Percentiles rank a stretch among this genome's conserved stretches.
Evolutionary conservation across 2,888 invertebrate species (phyloP).

Genomic region (Chirona hameri): DNA sequence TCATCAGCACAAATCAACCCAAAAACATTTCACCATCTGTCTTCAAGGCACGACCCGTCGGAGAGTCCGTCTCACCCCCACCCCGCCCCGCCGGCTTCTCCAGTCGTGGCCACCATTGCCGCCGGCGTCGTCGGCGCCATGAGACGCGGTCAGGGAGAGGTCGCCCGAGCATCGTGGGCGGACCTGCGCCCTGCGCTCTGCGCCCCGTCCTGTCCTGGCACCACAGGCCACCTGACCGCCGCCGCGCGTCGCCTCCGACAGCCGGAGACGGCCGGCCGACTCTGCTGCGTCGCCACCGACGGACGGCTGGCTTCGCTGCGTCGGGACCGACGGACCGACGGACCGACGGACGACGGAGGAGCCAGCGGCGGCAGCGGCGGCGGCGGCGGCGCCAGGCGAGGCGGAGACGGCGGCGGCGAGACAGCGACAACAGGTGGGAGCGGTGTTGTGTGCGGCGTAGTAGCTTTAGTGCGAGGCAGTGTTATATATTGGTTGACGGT

Average conservation of each 20-base stretch:
- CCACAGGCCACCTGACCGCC: not conserved
- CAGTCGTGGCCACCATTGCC: too few relatives aligned
- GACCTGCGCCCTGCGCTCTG: slow-evolving; percentile 5
- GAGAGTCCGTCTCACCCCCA: too few relatives aligned
- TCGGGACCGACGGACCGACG: not conserved
- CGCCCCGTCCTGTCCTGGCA: not conserved
- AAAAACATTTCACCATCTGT: too few relatives aligned
- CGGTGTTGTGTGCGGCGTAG: not conserved
- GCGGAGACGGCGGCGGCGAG: not conserved
- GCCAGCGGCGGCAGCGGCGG: not conserved
- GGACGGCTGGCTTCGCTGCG: too few relatives aligned
- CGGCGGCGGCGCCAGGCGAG: not conserved
- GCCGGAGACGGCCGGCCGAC: not conserved
- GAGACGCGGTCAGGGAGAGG: slow-evolving; percentile 10
- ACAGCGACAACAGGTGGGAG: too few relatives aligned
- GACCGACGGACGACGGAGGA: not conserved
- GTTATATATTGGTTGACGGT: slow-evolving; percentile 10
- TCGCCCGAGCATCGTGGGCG: not conserved
- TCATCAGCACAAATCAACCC: too few relatives aligned
- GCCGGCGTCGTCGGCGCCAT: too few relatives aligned
- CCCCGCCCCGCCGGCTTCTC: too few relatives aligned
- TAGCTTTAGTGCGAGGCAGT: slow-evolving; percentile 31
- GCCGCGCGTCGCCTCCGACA: not conserved
- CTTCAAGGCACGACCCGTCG: too few relatives aligned
- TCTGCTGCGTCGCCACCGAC: not conserved